Evolutionary conservation across 1,140 invertebrate species (phyloP), one percentile per base, ranked within the genome.

Genomic region (Brachionus angularis): DNA sequence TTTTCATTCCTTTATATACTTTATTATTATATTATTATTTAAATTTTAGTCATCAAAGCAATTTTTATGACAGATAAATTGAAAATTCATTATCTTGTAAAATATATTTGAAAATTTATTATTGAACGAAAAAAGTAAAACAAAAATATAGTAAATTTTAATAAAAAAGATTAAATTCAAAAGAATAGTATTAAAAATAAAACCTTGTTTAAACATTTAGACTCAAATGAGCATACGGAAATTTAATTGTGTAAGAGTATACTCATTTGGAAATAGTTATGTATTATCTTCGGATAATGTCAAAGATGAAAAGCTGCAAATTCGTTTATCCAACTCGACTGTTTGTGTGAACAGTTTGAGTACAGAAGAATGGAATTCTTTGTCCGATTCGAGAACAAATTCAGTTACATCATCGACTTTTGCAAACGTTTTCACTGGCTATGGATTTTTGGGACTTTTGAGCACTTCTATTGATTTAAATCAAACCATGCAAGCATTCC

Each of bases 261-360:
- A 47, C 16, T 31, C 62, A 12, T 49, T 67, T 10, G 47, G 62
- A 2, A 50, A 47, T 50, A 31, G 62, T 21, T 67, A 47, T 47
- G 23, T 67, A 2, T 25, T 67, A 33, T 47, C 42, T 36, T 46
- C 62, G 4, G 42, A 50, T 31, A 34, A 34, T 21, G 34, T 67
- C 5, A 67, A 50, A 46, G 62, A 67, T 34, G 62, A 67, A 50
- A 67, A 50, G 21, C 23, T 67, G 0, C 8, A 67, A 27, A 50
- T 67, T 18, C 42, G 47, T 0, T 18, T 46, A 3, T 12, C 21
- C 18, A 67, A 67, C 29, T 34, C 33, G 18, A 10, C 27, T 4
- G n/a, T 67, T 31, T 47, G 62, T 25, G 44, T 67, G 16, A 67
- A 67, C n/a, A 46, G 62, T 23, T 34, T 67, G 18, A 47, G 27